A percentile compares a stretch with the other conserved stretches of the same genome.
These are phyloP conservation scores for Philereme transversata DNA, from an alignment of 2,888 invertebrate genomes.

Conservation along the genomic window DNA sequence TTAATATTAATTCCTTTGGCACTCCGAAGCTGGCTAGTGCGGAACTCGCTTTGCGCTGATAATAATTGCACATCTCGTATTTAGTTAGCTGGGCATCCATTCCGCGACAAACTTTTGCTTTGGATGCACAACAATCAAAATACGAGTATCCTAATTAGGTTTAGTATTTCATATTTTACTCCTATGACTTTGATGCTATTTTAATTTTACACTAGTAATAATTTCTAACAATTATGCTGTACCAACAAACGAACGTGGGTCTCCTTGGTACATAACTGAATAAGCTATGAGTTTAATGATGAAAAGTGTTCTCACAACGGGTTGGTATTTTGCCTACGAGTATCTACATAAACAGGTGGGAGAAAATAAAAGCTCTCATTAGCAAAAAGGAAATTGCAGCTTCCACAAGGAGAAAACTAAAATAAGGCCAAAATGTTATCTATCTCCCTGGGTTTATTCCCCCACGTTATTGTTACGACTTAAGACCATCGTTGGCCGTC, in stretches of 20 bases:
- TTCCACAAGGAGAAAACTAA: conserved; percentile 70
- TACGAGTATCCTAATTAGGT: not conserved
- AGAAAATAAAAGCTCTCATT: conserved; percentile 76
- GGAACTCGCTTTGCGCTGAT: conserved; percentile 44
- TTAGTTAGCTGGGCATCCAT: conserved; percentile 54
- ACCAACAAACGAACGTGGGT: not conserved
- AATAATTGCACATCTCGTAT: conserved; percentile 49
- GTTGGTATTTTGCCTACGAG: conserved; percentile 27
- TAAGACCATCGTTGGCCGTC: conserved; percentile 24
- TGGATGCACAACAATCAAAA: conserved; percentile 3
- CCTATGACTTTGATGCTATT: too few species aligned
- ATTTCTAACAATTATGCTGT: too few species aligned
- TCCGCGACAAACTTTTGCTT: conserved; percentile 56
- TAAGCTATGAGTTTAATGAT: not conserved
- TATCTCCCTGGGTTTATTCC: conserved; percentile 57
- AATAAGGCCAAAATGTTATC: conserved; percentile 79
- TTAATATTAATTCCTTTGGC: conserved; percentile 53
- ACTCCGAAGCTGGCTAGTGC: conserved; percentile 43
- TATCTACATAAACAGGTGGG: conserved; percentile 32
- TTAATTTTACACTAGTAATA: too few species aligned
- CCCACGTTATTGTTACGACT: conserved; percentile 40
- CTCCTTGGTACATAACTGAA: not conserved
- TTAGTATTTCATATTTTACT: not conserved
- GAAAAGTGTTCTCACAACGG: conserved; percentile 23
- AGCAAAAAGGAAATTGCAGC: conserved; percentile 81